These are phyloP conservation scores for Cheirogaleus medius DNA, from an alignment of 2,113 vertebrate genomes.

Conservation along the genomic window DNA sequence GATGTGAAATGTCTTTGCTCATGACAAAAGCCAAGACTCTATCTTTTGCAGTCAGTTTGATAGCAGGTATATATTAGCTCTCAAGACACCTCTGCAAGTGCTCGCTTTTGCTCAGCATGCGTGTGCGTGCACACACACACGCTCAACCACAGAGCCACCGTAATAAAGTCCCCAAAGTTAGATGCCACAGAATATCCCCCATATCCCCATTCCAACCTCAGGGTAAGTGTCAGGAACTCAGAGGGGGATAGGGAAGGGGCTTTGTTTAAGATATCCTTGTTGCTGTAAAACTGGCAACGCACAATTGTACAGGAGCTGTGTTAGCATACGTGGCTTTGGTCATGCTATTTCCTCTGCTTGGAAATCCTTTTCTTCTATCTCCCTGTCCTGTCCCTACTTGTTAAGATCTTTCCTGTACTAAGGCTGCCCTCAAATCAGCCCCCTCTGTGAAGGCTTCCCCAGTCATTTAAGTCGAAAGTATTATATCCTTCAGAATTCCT, in stretches of 20 bases:
- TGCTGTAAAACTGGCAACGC: background rate
- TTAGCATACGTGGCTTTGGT: accelerated
- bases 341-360: background rate
- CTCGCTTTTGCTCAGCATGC: too few species aligned
- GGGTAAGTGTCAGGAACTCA: background rate
- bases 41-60: background rate
- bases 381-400: too few species aligned
- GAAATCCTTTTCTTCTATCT: background rate
- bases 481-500: background rate
- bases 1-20: background rate
- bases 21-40: background rate
- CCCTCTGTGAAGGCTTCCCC: background rate
- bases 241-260: too few species aligned
- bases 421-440: background rate
- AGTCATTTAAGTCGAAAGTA: background rate
- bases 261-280: background rate
- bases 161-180: background rate
- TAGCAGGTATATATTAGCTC: background rate
- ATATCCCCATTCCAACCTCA: too few species aligned
- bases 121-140: too few species aligned
- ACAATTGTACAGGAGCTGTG: accelerated
- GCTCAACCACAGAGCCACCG: too few species aligned
- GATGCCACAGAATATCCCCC: accelerated
- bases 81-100: background rate
- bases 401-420: background rate